These are phyloP conservation scores for Pollenia angustigena DNA, from an alignment of 2,888 invertebrate species.

Conservation along the genomic window DNA sequence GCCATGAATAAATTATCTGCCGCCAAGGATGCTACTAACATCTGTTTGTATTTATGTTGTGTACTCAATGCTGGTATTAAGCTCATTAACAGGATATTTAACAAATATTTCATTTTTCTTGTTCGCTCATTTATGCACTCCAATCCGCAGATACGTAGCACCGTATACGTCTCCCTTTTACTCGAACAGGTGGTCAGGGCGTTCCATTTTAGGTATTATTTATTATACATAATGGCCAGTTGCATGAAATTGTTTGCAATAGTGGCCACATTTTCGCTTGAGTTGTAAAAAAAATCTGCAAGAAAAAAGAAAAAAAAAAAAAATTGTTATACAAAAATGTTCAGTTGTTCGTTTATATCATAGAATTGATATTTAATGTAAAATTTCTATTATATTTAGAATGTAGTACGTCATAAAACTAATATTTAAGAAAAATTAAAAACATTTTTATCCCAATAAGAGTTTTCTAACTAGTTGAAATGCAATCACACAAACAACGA, in stretches of 20 bases:
- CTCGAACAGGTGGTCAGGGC: not conserved
- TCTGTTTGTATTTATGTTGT: slow-evolving; percentile 74
- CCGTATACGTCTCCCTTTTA: not conserved
- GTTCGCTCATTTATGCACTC: not conserved
- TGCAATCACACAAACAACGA: too few relatives aligned
- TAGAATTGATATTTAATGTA: not conserved
- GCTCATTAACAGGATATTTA: slow-evolving; percentile 78
- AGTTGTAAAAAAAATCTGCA: slow-evolving; percentile 16
- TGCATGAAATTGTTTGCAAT: slow-evolving; percentile 19
- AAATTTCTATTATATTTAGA: not conserved
- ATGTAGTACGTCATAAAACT: not conserved
- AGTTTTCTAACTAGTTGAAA: slow-evolving; percentile 22
- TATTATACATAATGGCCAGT: slow-evolving; percentile 38
- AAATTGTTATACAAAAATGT: not conserved
- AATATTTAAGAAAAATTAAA: slow-evolving; percentile 13
- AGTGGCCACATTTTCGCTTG: slow-evolving; percentile 54
- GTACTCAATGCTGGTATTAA: slow-evolving; percentile 79
- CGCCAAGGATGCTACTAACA: slow-evolving; percentile 1
- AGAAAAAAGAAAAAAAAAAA: slow-evolving; percentile 27
- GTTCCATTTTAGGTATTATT: slow-evolving; percentile 45
- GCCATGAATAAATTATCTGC: slow-evolving; percentile 53
- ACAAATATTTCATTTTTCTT: slow-evolving; percentile 47
- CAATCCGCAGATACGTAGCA: not conserved
- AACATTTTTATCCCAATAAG: slow-evolving; percentile 36
- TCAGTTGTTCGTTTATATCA: not conserved